Base-by-base conservation (phyloP, 2,888 invertebrate species). In the Lomographa bimaculata region DNA sequence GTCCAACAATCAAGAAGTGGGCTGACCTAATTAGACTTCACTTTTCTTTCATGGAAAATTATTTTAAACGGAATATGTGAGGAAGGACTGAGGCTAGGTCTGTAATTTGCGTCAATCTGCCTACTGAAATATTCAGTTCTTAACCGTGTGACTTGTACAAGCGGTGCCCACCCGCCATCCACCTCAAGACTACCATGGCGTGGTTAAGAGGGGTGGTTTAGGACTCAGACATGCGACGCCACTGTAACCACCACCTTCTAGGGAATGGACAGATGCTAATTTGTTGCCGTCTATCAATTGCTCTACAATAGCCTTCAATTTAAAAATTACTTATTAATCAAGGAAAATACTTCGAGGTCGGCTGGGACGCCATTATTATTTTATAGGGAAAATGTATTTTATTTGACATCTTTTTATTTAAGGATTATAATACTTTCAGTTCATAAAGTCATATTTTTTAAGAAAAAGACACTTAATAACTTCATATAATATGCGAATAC, bases 121-220 rank as follows among this genome's bases (percentile, higher is more conserved):
- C 69, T 72, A 66, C 70, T 87, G 55, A 82, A 89, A 83, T 86
- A 85, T 87, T 86, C 78, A 86, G 67, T 54, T 53, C 54, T 53
- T 53, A 51, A 57, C 60, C 55, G 65, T 83, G 80, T 65, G 84
- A 82, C 82, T 64, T 48, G 60, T 59, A 39, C 60, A 54, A 64
- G 58, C 62, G 56, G 61, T 60, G 49, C 60, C 70, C 66, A 68
- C 54, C 61, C 64, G 59, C 30, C 49, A 33, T 45, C 54, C 47
- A 24, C 47, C 44, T 41, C 24, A 37, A 45, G 46, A 37, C 49
- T 43, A 36, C 49, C 51, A 34, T 27, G 28, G 11, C 41, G 29
- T 37, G 50, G 39, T 33, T 41, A 28, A 36, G 27, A 4, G 50
- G 57, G 62, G 53, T 35, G 49, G 46, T 35, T 48, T 29, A 38